Evolutionary conservation across 2,888 invertebrate genomes (phyloP), one percentile per base, ranked within the genome.

Genomic region (Desoria tigrina): DNA sequence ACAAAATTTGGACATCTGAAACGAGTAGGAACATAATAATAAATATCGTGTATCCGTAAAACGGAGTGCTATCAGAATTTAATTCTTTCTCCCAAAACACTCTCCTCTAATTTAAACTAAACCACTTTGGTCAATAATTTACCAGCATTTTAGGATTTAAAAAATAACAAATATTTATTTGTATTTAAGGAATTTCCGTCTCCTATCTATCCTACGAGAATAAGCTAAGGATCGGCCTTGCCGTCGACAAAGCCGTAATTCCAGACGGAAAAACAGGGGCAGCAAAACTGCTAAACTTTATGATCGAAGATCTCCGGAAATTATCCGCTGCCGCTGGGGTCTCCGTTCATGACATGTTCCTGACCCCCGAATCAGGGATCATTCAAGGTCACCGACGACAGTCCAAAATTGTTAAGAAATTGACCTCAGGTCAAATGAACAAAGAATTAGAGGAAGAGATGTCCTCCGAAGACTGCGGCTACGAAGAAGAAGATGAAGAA

Each of bases 191-290:
- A 27, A 56, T 74, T 27, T 71, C 72, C 37, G 61, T 69, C 24
- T 74, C 74, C 16, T 71, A 68, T 51, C 57, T 74, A n/a, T 70
- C 70, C 26, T 74, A 74, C 56, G 63, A 63, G 53, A 61, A 63
- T 27, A 69, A 70, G 26, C 23, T 74, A 18, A 50, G 74, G 9
- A 65, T 74, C n/a, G 74, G 74, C 23, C 50, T 74, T 37, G 71
- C 71, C 14, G 66, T 71, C 28, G 74, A 74, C 60, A 64, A 51
- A 16, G 74, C 71, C n/a, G 49, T 71, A 0, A 66, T 74, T n/a
- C 64, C 68, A n/a, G 58, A 69, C 37, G 70, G 67, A 4, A 21
- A 54, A 9, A 54, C 32, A n/a, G 73, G 73, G 45, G 69, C 70
- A 11, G 42, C 42, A 23, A 63, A 67, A 14, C 63, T 73, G 3